Base-by-base conservation (phyloP, 2,113 vertebrate genomes). In the Aegithalos caudatus region DNA sequence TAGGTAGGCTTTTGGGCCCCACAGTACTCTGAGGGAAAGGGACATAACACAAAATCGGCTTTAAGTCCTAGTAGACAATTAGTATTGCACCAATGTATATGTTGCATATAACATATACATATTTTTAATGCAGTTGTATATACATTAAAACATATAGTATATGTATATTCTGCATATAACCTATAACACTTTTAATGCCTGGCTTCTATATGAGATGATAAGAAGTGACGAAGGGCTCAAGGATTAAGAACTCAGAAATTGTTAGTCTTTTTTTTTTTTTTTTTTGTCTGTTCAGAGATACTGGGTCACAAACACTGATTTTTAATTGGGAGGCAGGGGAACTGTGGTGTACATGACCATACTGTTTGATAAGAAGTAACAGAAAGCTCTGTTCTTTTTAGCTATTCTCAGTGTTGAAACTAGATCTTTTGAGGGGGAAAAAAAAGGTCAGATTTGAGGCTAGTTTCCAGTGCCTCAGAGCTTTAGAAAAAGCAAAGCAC, bases 401-500 rank as follows among this genome's bases (percentile, higher is more conserved):
- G 78, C 78, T 71, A 12, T 76, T 94, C 15, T 88, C 54, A 60
- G 28, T 69, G 67, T 24, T 72, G n/a, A 91, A 80, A 93, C 15
- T 22, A 37, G 23, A 35, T 35, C 28, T 51, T 77, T 73, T 38
- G 31, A 29, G 53, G 20, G 44, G 45, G 11, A 3, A 37, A 28
- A 25, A 42, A 35, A 37, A 45, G 40, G 81, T 91, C 40, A 82
- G 35, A 23, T 93, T 70, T 92, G 48, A 50, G 54, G 57, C 27
- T n/a, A 47, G 15, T 77, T 91, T 90, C 14, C 31, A 79, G 40
- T 76, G 22, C 74, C 58, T 87, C 80, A 92, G 89, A 94, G 77
- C 65, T 82, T 96, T 81, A 92, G 71, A 67, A 96, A 82, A 83
- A 86, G 4, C 40, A 90, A 94, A 94, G 70, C 50, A 80, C 37